phyloP scores from a whole-genome alignment of 2,888 invertebrate species.

The Melanchra persicariae region DNA sequence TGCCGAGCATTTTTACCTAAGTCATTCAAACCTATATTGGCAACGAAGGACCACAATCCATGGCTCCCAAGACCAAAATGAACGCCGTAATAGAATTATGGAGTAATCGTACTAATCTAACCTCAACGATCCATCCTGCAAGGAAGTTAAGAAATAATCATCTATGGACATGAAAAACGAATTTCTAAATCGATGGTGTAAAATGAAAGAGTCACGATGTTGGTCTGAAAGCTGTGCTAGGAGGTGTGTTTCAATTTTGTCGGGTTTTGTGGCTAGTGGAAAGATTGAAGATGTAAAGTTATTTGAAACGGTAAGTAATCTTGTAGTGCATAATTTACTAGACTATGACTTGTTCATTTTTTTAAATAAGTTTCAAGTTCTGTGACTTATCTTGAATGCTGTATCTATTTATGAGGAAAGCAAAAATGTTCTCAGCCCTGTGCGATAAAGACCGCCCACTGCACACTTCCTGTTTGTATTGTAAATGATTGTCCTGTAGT shows the following conservation, averaged over 20 bases:
- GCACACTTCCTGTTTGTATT: too few relatives aligned
- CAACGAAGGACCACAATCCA: conserved; percentile 52
- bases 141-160: conserved; percentile 74
- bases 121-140: conserved; percentile 74
- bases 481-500: too few relatives aligned
- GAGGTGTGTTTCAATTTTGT: conserved; percentile 71
- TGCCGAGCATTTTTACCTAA: not conserved
- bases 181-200: conserved; percentile 59
- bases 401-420: too few relatives aligned
- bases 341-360: too few relatives aligned
- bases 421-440: too few relatives aligned
- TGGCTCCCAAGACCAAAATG: conserved; percentile 50
- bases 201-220: conserved; percentile 66
- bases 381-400: too few relatives aligned
- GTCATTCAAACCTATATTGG: conserved; percentile 32
- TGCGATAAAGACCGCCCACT: too few relatives aligned
- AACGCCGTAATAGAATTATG: conserved; percentile 76
- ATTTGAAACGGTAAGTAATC: conserved; percentile 48
- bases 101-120: conserved; percentile 79
- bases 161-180: conserved; percentile 66
- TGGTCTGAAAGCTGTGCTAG: conserved; percentile 49
- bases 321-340: too few relatives aligned
- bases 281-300: conserved; percentile 60
- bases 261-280: conserved; percentile 68
- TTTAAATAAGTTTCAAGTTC: too few relatives aligned